Conservation (phyloP, 2,113 vertebrate species). For the Colinus virginianus region DNA sequence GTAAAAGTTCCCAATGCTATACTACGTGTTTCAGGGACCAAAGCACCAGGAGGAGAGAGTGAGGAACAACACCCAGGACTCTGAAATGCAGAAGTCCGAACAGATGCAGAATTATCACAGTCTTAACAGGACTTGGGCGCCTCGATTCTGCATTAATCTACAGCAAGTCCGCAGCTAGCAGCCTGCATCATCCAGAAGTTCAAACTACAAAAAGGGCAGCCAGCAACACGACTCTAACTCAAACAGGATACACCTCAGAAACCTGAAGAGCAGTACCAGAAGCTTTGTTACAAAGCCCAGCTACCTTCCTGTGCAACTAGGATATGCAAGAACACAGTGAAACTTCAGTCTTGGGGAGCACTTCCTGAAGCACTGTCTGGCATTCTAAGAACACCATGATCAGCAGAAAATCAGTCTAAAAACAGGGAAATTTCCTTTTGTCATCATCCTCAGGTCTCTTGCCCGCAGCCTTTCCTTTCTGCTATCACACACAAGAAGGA, state of each 20-base stretch:
- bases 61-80: not conserved
- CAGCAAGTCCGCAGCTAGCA: not conserved
- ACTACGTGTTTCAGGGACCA: not conserved
- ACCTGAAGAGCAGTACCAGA: not conserved
- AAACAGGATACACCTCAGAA: not conserved
- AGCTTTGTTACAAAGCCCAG: not conserved
- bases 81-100: not conserved
- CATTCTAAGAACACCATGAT: constrained; percentile 47
- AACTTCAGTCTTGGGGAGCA: constrained; percentile 12
- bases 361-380: constrained; percentile 51
- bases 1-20: not conserved
- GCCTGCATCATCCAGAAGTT: not conserved
- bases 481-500: not conserved
- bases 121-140: not conserved
- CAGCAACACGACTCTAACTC: not conserved
- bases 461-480: not conserved
- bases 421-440: constrained; percentile 16
- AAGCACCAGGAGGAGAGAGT: not conserved
- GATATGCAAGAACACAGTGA: not conserved
- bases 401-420: constrained; percentile 49
- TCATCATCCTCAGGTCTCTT: not conserved
- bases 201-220: not conserved
- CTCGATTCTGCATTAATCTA: not conserved
- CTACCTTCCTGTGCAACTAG: constrained; percentile 28
- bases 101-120: not conserved